Evolutionary conservation across 2,888 invertebrate species (phyloP), one percentile per base, ranked within the genome.

Genomic region (Drosophila cyrtoloma): DNA sequence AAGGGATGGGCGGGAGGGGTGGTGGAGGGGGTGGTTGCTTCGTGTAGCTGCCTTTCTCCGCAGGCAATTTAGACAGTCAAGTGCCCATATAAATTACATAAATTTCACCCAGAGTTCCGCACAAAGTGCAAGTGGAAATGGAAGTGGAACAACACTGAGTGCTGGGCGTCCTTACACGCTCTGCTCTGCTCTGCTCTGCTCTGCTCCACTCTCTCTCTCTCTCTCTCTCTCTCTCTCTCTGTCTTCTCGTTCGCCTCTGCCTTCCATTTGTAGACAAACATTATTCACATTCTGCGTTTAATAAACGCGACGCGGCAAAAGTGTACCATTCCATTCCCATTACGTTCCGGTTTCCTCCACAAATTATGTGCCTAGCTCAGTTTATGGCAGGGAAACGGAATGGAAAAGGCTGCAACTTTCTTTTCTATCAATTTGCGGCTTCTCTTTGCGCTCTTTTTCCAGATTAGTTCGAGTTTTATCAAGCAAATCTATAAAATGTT

Each of bases 71-170:
- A 92, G 92, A 92, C 93, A 93, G 93, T 93, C 93, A 93, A 93
- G 93, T 93, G 93, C 92, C 93, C 93, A 92, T 93, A 93, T 93
- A 93, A 93, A 93, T 93, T 93, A 93, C 93, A 93, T 92, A 92
- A 92, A 92, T 92, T 93, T 92, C 90, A 89, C 87, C 88, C 86
- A 85, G 80, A 77, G 82, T 75, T 57, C 71, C 69, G 75, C 70
- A 64, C 58, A 79, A 69, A 70, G 78, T 77, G 68, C 65, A 68
- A 79, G 62, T 69, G 58, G 67, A 67, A 65, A 56, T 55, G 70
- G 56, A 71, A 68, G 42, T 42, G 58, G 58, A 57, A 26, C 67
- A 60, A 50, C 57, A 61, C 37, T 57, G 57, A 75, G 75, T 56
- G 66, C 62, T 62, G 58, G 51, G 65, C 58, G 62, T 65, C 26